Percentiles rank a stretch among this genome's conserved stretches.
Conservation (phyloP, 1,140 invertebrate species). For the Cylas formicarius region DNA sequence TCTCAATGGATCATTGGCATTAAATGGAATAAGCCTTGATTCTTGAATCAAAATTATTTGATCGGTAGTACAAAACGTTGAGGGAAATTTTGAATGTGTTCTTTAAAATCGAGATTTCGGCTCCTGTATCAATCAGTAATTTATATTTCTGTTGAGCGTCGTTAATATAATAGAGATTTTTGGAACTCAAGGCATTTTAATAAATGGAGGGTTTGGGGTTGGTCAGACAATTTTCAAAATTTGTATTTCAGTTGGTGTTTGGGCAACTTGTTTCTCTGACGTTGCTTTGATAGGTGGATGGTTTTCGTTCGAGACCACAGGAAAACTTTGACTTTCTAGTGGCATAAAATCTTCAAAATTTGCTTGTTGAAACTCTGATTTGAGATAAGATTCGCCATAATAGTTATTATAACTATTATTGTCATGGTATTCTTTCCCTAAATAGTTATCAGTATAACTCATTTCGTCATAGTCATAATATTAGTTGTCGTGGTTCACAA, state of each 20-base stretch:
- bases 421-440: too few species aligned
- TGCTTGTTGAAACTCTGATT: too few species aligned
- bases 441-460: too few species aligned
- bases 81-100: conserved; percentile 12
- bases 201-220: neutral
- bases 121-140: conserved; percentile 13
- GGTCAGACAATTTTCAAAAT: neutral
- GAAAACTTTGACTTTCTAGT: neutral
- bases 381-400: too few species aligned
- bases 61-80: too few species aligned
- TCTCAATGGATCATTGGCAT: too few species aligned
- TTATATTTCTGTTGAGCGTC: conserved; percentile 9
- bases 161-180: conserved; percentile 20
- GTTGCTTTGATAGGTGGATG: neutral
- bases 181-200: conserved; percentile 10
- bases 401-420: too few species aligned
- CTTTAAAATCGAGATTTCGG: conserved; percentile 18
- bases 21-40: too few species aligned
- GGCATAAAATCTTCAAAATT: too few species aligned
- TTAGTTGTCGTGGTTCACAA: too few species aligned
- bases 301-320: neutral
- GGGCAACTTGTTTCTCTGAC: neutral
- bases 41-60: too few species aligned
- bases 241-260: neutral
- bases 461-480: too few species aligned